Percentiles rank a stretch among this genome's conserved stretches.
phyloP scores from a whole-genome alignment of 1,140 invertebrate genomes.

The Mesaphorura yosii region DNA sequence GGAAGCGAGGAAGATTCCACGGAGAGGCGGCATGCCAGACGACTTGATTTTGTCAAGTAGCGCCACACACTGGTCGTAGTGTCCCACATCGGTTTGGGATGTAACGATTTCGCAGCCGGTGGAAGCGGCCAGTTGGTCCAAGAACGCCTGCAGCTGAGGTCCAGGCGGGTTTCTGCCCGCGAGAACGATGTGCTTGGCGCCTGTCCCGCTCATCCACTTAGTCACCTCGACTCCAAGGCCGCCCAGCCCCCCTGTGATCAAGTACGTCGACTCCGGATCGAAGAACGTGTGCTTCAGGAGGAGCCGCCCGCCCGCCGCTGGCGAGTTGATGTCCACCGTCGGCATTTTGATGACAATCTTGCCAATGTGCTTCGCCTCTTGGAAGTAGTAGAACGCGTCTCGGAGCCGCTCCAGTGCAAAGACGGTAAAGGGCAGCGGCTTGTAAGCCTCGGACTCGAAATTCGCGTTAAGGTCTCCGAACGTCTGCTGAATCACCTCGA shows the following conservation, averaged over 20 bases:
- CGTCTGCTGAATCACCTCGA: neutral
- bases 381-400: slow-evolving; percentile 11
- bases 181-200: slow-evolving; percentile 18
- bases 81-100: slow-evolving; percentile 12
- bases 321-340: neutral
- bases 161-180: slow-evolving; percentile 8
- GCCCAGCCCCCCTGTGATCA: slow-evolving; percentile 22
- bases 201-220: slow-evolving; percentile 11
- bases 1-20: slow-evolving; percentile 17
- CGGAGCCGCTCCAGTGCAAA: slow-evolving; percentile 2
- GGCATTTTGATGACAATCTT: slow-evolving; percentile 19
- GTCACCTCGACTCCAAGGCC: slow-evolving; percentile 20
- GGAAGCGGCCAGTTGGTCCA: slow-evolving; percentile 1
- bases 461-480: neutral
- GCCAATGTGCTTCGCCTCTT: slow-evolving; percentile 17
- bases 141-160: neutral
- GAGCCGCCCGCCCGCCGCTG: neutral
- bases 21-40: slow-evolving; percentile 3
- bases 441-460: slow-evolving; percentile 3
- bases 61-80: slow-evolving; percentile 3
- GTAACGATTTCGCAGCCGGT: slow-evolving; percentile 10
- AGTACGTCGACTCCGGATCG: slow-evolving; percentile 11
- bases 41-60: slow-evolving; percentile 8
- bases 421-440: slow-evolving; percentile 2
- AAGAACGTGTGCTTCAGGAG: slow-evolving; percentile 1